Conservation (phyloP, 2,888 invertebrate species). For the Melanotus villosus region DNA sequence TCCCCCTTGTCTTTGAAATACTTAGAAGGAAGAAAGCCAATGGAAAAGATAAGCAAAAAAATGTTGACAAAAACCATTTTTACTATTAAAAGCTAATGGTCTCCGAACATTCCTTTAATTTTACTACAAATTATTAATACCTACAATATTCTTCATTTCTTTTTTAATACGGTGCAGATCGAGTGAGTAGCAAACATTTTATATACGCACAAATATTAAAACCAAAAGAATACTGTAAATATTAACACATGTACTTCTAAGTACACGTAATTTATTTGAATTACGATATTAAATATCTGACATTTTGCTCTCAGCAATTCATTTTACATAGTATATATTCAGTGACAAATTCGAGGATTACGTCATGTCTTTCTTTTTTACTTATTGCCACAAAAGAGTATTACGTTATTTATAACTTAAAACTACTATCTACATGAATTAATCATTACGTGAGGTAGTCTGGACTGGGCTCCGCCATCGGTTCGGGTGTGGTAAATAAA, state of each 20-base stretch:
- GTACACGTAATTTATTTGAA: constrained; percentile 20
- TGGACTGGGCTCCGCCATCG: constrained; percentile 85
- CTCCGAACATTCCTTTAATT: constrained; percentile 30
- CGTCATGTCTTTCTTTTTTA: constrained; percentile 14
- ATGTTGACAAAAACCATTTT: constrained; percentile 31
- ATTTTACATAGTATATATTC: constrained; percentile 29
- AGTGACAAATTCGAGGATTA: constrained; percentile 32
- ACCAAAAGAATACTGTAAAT: not conserved
- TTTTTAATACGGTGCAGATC: constrained; percentile 15
- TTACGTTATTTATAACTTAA: constrained; percentile 32
- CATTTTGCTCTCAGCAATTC: constrained; percentile 51
- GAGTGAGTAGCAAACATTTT: constrained; percentile 35
- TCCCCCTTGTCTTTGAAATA: constrained; percentile 61
- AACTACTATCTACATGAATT: constrained; percentile 45
- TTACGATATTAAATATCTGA: constrained; percentile 33
- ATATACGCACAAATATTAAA: constrained; percentile 22
- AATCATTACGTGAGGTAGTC: constrained; percentile 78
- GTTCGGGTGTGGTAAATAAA: constrained; percentile 87
- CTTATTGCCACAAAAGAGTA: constrained; percentile 22
- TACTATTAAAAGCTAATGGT: constrained; percentile 12
- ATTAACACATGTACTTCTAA: constrained; percentile 17
- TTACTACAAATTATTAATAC: constrained; percentile 21
- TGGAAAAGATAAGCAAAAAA: constrained; percentile 67
- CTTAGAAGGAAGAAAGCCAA: constrained; percentile 58
- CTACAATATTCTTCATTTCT: constrained; percentile 2